Evolutionary conservation across 1,140 invertebrate genomes (phyloP).

Genomic region (Formica exsecta): DNA sequence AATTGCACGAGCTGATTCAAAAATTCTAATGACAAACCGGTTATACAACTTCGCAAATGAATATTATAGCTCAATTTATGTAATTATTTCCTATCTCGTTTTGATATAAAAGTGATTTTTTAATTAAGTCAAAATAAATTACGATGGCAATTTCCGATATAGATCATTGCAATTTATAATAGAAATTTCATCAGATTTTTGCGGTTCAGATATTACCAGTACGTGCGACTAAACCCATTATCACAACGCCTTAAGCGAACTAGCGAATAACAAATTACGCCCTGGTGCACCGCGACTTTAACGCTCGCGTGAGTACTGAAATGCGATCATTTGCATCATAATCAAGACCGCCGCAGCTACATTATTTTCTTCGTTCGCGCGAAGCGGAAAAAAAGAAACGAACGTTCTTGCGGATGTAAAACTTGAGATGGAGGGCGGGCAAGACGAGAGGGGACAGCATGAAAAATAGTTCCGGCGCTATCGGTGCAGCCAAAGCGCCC

Average conservation of each 20-base stretch:
- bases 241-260: constrained; percentile 17
- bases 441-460: constrained; percentile 14
- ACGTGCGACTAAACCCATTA: constrained; percentile 27
- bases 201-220: background rate
- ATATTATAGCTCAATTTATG: constrained; percentile 7
- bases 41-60: constrained; percentile 18
- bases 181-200: constrained; percentile 19
- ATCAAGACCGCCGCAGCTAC: constrained; percentile 41
- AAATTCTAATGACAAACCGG: constrained; percentile 39
- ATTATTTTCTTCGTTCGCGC: constrained; percentile 45
- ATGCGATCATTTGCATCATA: constrained; percentile 62
- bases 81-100: constrained; percentile 33
- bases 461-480: constrained; percentile 74
- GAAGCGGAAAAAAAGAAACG: constrained; percentile 52
- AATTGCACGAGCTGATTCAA: constrained; percentile 34
- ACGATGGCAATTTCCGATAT: background rate
- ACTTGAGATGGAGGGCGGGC: background rate
- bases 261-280: constrained; percentile 44
- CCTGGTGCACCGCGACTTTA: constrained; percentile 32
- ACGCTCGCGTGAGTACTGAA: constrained; percentile 61
- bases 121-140: constrained; percentile 16
- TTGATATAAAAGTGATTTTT: constrained; percentile 23
- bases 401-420: constrained; percentile 45
- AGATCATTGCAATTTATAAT: constrained; percentile 15
- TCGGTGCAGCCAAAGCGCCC: constrained; percentile 63